A percentile compares a stretch with the other conserved stretches of the same genome.
Evolutionary conservation across 2,797 vertebrate genomes (phyloP).

Genomic region (Lutjanus argentimaculatus): DNA sequence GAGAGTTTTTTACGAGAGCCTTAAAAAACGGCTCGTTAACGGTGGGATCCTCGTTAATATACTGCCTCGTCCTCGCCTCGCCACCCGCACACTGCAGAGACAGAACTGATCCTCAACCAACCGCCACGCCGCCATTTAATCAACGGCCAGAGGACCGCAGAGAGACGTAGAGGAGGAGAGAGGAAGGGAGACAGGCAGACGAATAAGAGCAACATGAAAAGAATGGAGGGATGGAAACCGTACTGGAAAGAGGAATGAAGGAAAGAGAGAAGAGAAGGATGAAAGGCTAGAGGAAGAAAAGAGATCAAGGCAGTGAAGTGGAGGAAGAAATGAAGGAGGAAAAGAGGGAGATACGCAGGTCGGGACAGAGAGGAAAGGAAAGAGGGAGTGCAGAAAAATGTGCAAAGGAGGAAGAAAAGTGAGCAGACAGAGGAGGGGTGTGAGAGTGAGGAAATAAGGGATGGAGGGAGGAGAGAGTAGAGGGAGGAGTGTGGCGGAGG

Average conservation of each 20-base stretch:
- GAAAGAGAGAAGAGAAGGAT: background rate
- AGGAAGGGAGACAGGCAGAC: background rate
- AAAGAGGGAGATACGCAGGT: background rate
- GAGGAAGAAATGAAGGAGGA: background rate
- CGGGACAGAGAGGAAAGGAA: background rate
- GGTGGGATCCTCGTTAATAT: constrained; percentile 61
- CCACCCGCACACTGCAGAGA: constrained; percentile 48
- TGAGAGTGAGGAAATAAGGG: background rate
- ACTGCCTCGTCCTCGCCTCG: constrained; percentile 50
- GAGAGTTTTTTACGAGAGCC: constrained; percentile 49
- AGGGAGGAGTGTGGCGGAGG: constrained; percentile 25
- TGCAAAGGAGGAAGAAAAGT: background rate
- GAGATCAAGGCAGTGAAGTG: background rate
- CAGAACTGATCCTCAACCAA: constrained; percentile 39
- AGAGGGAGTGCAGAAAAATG: background rate
- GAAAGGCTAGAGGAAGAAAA: constrained; percentile 10
- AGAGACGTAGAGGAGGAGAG: constrained; percentile 15
- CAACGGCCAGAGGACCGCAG: constrained; percentile 43
- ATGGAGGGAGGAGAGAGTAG: background rate
- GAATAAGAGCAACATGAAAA: constrained; percentile 2
- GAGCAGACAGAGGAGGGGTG: background rate
- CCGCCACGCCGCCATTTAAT: constrained; percentile 54
- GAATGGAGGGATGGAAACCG: background rate
- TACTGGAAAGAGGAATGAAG: background rate
- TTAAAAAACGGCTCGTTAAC: constrained; percentile 67